phyloP scores from a whole-genome alignment of 2,888 invertebrate genomes.

The Rhyacophila evoluta region DNA sequence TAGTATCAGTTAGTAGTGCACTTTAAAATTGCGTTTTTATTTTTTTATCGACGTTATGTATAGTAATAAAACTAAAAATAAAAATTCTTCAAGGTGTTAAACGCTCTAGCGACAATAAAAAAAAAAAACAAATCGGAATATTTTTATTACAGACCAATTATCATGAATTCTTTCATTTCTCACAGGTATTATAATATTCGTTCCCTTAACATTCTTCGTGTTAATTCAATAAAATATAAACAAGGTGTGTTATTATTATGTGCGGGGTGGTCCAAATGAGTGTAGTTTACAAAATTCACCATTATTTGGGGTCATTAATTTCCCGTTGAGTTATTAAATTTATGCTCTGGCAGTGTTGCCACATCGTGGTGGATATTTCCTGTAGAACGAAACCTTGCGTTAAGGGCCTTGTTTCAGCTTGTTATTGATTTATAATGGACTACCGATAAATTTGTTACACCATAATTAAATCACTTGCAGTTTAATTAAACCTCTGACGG shows the following conservation, averaged over 20 bases:
- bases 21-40: too few species aligned
- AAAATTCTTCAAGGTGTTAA: too few species aligned
- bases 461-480: too few species aligned
- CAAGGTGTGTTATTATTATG: not conserved
- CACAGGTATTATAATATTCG: too few species aligned
- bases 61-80: too few species aligned
- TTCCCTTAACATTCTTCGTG: too few species aligned
- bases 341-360: not conserved
- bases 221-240: not conserved
- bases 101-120: too few species aligned
- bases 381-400: not conserved
- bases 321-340: not conserved
- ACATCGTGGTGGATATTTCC: not conserved
- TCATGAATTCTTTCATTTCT: not conserved
- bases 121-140: not conserved
- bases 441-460: not conserved
- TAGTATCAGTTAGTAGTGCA: too few species aligned
- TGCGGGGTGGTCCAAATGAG: not conserved
- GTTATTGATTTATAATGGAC: not conserved
- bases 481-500: too few species aligned
- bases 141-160: not conserved
- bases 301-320: not conserved
- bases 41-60: too few species aligned
- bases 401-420: not conserved
- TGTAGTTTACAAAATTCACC: not conserved